Conservation (phyloP, 2,113 vertebrate species). For the Lynx canadensis region DNA sequence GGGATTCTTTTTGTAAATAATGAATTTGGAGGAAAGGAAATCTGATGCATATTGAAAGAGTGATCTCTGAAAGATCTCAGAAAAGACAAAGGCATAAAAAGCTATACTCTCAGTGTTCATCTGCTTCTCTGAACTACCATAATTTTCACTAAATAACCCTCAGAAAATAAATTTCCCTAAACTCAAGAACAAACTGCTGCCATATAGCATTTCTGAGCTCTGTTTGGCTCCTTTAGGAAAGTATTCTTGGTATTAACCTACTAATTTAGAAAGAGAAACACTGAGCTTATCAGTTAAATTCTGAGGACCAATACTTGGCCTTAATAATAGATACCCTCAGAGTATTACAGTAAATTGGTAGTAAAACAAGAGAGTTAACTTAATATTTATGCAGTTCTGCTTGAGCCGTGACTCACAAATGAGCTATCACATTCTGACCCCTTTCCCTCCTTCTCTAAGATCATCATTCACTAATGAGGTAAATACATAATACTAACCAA, state of each 20-base stretch:
- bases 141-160: background rate
- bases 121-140: background rate
- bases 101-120: background rate
- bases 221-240: background rate
- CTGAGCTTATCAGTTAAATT: background rate
- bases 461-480: background rate
- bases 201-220: background rate
- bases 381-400: background rate
- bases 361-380: background rate
- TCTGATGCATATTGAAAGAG: background rate
- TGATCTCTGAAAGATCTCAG: background rate
- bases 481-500: background rate
- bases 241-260: constrained; percentile 22
- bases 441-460: background rate
- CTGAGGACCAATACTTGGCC: background rate
- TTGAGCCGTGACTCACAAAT: background rate
- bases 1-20: background rate
- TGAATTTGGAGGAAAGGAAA: background rate
- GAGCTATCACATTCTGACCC: background rate
- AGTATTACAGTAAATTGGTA: background rate
- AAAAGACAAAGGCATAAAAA: background rate
- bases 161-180: background rate
- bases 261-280: background rate
- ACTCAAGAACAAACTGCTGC: background rate
- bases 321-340: background rate